Base-by-base conservation (phyloP, 2,113 vertebrate genomes). In the Zapornia atra region DNA sequence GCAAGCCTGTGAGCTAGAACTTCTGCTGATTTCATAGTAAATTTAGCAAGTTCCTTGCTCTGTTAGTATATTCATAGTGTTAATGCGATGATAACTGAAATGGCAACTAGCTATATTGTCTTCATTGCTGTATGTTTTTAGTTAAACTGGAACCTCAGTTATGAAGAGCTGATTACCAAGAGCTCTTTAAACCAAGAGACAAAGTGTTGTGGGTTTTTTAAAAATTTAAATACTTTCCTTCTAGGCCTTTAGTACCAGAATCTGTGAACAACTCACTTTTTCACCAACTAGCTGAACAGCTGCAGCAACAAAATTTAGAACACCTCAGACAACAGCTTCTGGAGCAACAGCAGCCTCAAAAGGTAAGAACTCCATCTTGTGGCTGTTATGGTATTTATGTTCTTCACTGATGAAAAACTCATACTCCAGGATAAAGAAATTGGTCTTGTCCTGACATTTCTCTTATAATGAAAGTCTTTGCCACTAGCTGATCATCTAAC, bases 231-330 rank as follows among this genome's bases (percentile, higher is more conserved):
- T 95, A 51, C 34, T 97, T 96, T 95, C 29, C 24, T 97, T 97
- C 97, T 96, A 99, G 99, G 95, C 98, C 99, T 76, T 98, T 99
- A 96, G 99, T 99, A 94, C 98, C 99, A 3, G 99, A 99, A 91
- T 99, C 99, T 95, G 98, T 99, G 97, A 99, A 99, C 98, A 99
- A 98, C 96, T 99, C 99, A 61, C 98, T 99, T 86, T 99, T 99
- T 96, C 99, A 99, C 96, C 99, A 99, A 82, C 97, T 99, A 94
- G 99, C 99, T 46, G 99, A 99, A 87, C 99, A 99, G 75, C 98
- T 99, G 33, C 99, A 99, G 70, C 99, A 99, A 83, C 99, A 99
- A 97, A 99, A 99, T 94, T 97, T 99, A 75, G 99, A 99, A 94
- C 99, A 99, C 96, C 98, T 99, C 92, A 98, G 99, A 92, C 99